These are phyloP conservation scores for Lepus oiostolus DNA, from an alignment of 2,797 vertebrate genomes.

Conservation along the genomic window DNA sequence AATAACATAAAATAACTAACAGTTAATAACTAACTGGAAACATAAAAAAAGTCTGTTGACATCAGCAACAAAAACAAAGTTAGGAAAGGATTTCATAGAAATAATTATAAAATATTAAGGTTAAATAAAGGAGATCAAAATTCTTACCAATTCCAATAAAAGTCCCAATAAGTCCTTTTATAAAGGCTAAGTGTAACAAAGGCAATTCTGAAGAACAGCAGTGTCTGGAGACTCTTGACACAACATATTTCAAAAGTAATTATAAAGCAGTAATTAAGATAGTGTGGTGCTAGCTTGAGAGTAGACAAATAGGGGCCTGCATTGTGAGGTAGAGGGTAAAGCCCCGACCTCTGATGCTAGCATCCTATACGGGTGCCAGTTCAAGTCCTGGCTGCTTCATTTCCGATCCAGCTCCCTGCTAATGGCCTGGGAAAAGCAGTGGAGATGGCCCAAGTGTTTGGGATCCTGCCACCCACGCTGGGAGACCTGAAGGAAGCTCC, in stretches of 20 bases:
- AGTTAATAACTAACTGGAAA: background rate
- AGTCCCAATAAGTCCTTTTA: constrained; percentile 3
- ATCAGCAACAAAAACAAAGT: background rate
- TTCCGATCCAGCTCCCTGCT: no score
- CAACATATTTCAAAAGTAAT: background rate
- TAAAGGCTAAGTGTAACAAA: constrained; percentile 41
- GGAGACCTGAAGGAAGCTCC: no score
- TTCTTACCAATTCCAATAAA: constrained; percentile 27
- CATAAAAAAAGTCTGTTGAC: background rate
- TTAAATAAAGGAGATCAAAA: constrained; percentile 4
- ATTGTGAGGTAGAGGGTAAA: no score
- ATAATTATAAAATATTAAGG: background rate
- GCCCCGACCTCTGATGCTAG: no score
- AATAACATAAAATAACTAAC: background rate
- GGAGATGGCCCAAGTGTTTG: no score
- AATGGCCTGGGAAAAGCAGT: no score
- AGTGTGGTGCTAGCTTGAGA: background rate
- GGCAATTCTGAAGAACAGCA: constrained; percentile 36
- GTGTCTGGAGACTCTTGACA: background rate
- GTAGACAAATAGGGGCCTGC: background rate
- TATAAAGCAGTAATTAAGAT: background rate
- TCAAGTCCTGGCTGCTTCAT: no score
- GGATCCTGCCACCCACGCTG: no score
- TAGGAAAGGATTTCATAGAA: background rate
- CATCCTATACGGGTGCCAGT: no score